Conservation (phyloP, 2,113 vertebrate species). For the Misgurnus mizolepis region DNA sequence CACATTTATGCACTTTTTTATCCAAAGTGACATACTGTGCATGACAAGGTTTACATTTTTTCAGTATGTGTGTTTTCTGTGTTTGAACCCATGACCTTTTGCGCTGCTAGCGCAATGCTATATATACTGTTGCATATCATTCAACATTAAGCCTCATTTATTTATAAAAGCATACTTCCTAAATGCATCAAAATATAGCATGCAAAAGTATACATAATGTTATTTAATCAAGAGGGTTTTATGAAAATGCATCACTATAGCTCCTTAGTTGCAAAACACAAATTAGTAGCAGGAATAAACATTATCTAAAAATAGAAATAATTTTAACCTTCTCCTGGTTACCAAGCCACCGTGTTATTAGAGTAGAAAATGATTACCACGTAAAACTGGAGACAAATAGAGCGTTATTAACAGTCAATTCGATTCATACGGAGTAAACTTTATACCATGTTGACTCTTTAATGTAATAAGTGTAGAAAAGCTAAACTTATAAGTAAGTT, state of each 20-base stretch:
- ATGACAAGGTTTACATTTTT: no score
- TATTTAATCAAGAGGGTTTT: background rate
- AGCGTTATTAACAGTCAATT: background rate
- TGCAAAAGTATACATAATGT: background rate
- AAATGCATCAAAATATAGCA: background rate
- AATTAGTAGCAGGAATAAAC: background rate
- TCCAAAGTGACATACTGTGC: no score
- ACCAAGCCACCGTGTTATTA: background rate
- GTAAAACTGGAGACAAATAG: background rate
- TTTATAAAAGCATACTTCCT: background rate
- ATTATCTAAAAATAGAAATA: background rate
- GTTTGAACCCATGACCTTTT: no score
- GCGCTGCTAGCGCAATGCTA: no score
- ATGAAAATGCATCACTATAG: slow-evolving; percentile 1
- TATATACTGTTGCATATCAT: no score
- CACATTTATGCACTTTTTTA: no score
- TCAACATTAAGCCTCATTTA: background rate
- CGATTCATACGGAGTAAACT: background rate
- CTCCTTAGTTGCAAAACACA: background rate
- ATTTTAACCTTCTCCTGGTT: background rate
- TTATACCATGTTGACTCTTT: slow-evolving; percentile 44
- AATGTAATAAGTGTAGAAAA: slow-evolving; percentile 64
- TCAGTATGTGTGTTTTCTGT: no score
- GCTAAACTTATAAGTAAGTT: slow-evolving; percentile 78
- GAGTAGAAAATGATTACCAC: background rate